Conservation (phyloP, 2,888 invertebrate genomes). For the Platerodrilus igneus region DNA sequence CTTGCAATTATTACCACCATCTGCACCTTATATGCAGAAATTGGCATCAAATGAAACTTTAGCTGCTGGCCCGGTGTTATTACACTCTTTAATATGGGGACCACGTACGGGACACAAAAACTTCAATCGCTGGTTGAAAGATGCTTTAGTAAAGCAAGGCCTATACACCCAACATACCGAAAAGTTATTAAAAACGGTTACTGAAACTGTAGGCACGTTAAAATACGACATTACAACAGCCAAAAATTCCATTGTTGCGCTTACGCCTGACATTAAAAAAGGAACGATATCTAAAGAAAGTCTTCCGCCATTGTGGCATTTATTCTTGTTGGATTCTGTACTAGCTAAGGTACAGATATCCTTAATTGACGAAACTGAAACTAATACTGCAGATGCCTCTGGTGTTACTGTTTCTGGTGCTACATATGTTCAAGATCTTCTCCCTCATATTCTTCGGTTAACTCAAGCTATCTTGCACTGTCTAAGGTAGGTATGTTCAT, state of each 20-base stretch:
- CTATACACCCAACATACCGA: constrained; percentile 80
- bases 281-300: constrained; percentile 46
- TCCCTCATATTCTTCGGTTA: constrained; percentile 62
- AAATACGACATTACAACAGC: constrained; percentile 60
- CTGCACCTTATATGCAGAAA: constrained; percentile 79
- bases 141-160: constrained; percentile 85
- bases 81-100: constrained; percentile 87
- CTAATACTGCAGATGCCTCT: constrained; percentile 43
- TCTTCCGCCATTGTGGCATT: constrained; percentile 66
- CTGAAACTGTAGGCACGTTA: constrained; percentile 62
- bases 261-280: constrained; percentile 51
- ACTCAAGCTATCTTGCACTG: constrained; percentile 62
- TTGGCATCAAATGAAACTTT: constrained; percentile 63
- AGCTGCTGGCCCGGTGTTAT: constrained; percentile 63
- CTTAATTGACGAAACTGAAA: constrained; percentile 51
- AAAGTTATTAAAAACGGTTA: constrained; percentile 66
- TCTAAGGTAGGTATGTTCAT: constrained; percentile 48
- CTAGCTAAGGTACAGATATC: constrained; percentile 69
- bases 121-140: constrained; percentile 85
- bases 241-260: constrained; percentile 54
- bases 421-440: constrained; percentile 56
- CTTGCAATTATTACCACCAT: constrained; percentile 82
- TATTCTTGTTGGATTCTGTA: constrained; percentile 71
- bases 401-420: constrained; percentile 35
- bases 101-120: constrained; percentile 80